phyloP scores from a whole-genome alignment of 2,113 vertebrate species.

The Brachypteracias leptosomus region DNA sequence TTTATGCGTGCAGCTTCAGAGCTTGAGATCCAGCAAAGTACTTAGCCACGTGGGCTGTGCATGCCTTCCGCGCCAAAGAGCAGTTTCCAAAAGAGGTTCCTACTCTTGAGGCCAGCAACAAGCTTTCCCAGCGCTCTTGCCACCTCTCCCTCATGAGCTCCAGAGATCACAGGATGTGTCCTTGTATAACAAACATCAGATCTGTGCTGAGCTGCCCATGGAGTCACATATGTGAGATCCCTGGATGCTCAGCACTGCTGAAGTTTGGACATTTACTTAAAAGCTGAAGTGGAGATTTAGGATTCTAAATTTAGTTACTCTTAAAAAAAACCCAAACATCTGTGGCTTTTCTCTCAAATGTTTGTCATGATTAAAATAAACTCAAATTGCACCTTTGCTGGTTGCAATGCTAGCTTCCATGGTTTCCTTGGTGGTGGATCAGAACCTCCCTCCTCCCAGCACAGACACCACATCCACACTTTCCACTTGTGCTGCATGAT shows the following conservation, averaged over 20 bases:
- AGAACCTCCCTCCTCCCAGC: background rate
- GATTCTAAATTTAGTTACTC: background rate
- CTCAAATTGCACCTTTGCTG: background rate
- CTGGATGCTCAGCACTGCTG: background rate
- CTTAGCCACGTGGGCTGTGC: fast-evolving
- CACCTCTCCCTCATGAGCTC: background rate
- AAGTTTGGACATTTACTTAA: background rate
- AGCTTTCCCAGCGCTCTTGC: background rate
- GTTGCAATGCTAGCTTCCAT: background rate
- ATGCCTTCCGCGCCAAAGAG: background rate
- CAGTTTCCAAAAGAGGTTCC: background rate
- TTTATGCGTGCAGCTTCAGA: background rate
- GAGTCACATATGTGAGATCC: background rate
- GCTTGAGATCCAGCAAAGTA: background rate
- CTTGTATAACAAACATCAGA: fast-evolving
- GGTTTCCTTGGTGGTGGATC: background rate
- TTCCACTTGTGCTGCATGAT: background rate
- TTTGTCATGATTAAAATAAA: background rate
- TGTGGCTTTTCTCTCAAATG: background rate
- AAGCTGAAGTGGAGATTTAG: background rate
- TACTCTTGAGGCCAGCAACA: background rate
- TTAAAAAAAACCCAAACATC: background rate
- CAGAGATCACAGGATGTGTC: background rate
- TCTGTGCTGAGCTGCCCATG: background rate
- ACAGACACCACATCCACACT: background rate